These are phyloP conservation scores for Lasioglossum leucozonium DNA, from an alignment of 2,888 invertebrate genomes.

Conservation along the genomic window DNA sequence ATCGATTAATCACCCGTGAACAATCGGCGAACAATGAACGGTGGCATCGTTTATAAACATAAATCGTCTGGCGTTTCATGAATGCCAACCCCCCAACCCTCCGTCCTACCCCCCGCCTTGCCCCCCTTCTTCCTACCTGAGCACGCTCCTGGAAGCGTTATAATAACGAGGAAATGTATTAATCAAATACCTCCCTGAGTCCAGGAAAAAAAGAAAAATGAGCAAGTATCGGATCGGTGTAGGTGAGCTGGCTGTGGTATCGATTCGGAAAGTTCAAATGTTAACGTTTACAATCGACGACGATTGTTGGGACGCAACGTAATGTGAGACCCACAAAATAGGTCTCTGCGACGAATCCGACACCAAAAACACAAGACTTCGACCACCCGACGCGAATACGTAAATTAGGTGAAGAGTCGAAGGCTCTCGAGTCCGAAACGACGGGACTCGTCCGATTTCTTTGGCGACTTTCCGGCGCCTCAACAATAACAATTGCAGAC, in stretches of 20 bases:
- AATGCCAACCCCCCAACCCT: slow-evolving; percentile 11
- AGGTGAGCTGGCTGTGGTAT: not conserved
- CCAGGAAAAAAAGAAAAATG: not conserved
- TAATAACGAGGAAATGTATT: slow-evolving; percentile 49
- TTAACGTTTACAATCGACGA: not conserved
- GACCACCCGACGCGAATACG: no score
- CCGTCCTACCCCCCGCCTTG: not conserved
- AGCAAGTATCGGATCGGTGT: not conserved
- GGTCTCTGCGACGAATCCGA: no score
- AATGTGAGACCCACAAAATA: no score
- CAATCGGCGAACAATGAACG: slow-evolving; percentile 61
- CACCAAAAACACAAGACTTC: no score
- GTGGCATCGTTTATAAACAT: slow-evolving; percentile 66
- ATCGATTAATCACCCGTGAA: slow-evolving; percentile 62
- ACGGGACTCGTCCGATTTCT: no score
- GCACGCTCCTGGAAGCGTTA: slow-evolving; percentile 19
- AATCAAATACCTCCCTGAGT: not conserved
- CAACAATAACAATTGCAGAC: no score
- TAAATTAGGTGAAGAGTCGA: no score
- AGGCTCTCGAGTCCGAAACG: no score
- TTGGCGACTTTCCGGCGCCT: no score
- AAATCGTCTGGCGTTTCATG: slow-evolving; percentile 55
- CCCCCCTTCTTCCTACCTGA: not conserved
- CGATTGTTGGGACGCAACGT: no score
- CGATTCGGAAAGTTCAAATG: not conserved